phyloP scores from a whole-genome alignment of 2,113 vertebrate genomes.

The Hypomesus transpacificus region DNA sequence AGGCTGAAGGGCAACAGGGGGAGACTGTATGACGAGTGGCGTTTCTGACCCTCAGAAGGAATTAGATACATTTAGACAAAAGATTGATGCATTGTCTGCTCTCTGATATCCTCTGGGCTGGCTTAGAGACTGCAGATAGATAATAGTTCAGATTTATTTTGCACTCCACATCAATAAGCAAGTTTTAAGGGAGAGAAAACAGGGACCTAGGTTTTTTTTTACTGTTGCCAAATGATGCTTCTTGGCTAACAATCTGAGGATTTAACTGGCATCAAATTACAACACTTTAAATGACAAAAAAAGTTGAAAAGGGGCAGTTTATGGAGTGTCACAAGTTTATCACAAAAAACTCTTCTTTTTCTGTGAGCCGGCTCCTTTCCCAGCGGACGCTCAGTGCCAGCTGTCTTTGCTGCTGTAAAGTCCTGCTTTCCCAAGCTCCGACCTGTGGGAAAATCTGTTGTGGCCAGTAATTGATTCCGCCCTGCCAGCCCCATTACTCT shows the following conservation, averaged over 20 bases:
- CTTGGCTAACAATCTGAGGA: slow-evolving; percentile 32
- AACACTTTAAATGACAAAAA: slow-evolving; percentile 56
- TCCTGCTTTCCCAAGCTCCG: slow-evolving; percentile 91
- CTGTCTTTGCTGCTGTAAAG: slow-evolving; percentile 77
- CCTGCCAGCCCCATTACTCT: slow-evolving; percentile 98
- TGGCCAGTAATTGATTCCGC: slow-evolving; percentile 99
- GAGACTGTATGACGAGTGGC: slow-evolving; percentile 23
- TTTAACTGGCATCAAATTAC: slow-evolving; percentile 49
- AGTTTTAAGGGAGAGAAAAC: too few relatives aligned
- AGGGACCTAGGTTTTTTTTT: not conserved
- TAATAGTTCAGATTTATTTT: too few relatives aligned
- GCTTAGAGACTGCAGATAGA: too few relatives aligned
- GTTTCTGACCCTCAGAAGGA: slow-evolving; percentile 1
- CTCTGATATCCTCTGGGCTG: too few relatives aligned
- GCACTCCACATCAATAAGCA: too few relatives aligned
- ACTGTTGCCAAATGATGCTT: slow-evolving; percentile 4
- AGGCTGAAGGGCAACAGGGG: not conserved
- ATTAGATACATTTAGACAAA: not conserved
- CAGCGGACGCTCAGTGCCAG: slow-evolving; percentile 82
- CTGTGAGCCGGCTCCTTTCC: slow-evolving; percentile 72
- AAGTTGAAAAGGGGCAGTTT: slow-evolving; percentile 64
- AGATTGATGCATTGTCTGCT: too few relatives aligned
- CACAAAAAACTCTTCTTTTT: slow-evolving; percentile 66
- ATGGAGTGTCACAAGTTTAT: slow-evolving; percentile 76
- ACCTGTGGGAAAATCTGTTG: slow-evolving; percentile 99